phyloP scores from a whole-genome alignment of 2,797 vertebrate species.

The Catharus ustulatus region DNA sequence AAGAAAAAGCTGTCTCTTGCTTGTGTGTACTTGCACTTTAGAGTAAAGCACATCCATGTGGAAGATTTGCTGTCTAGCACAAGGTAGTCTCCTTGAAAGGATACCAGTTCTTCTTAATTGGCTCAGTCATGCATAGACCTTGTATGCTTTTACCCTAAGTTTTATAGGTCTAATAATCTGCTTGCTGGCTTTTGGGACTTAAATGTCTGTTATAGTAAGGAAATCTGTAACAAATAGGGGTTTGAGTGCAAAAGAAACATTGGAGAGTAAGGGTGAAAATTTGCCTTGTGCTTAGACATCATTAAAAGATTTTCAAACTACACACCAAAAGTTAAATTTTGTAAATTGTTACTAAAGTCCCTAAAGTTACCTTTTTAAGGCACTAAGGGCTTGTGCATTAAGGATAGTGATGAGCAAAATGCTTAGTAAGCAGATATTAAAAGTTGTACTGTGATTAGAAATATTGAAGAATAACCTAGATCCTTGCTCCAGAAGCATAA shows the following conservation, averaged over 20 bases:
- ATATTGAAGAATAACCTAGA: background rate
- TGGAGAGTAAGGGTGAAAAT: background rate
- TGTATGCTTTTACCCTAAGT: background rate
- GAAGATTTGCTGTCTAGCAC: background rate
- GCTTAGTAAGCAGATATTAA: background rate
- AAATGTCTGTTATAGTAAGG: background rate
- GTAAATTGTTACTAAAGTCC: background rate
- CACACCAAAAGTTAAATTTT: background rate
- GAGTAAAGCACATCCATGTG: background rate
- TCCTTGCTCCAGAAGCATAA: background rate
- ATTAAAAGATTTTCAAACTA: background rate
- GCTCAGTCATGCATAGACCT: background rate
- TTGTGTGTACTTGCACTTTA: background rate
- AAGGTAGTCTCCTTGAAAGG: background rate
- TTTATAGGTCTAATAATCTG: background rate
- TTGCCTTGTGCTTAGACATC: background rate
- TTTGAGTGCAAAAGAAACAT: background rate
- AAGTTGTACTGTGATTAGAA: background rate
- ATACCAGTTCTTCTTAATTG: background rate
- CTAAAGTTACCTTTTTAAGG: background rate
- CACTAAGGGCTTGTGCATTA: background rate
- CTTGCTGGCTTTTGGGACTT: conserved; percentile 2
- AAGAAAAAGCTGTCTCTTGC: conserved; percentile 2
- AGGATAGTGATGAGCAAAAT: background rate
- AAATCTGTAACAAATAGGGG: background rate